Evolutionary conservation across 2,888 invertebrate genomes (phyloP).

Genomic region (Megamerina dolium): DNA sequence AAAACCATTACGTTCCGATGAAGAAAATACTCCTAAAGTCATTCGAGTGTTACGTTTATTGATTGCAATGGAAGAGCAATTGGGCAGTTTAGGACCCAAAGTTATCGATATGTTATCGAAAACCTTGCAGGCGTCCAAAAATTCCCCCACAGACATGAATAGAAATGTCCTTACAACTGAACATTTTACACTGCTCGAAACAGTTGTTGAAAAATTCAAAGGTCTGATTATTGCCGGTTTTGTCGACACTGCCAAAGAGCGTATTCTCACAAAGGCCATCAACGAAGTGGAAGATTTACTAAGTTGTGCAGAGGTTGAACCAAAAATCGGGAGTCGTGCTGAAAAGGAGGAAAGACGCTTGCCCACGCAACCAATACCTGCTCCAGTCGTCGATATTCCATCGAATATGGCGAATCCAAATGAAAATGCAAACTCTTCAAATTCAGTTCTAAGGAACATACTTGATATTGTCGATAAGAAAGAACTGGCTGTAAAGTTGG

Average conservation of each 20-base stretch:
- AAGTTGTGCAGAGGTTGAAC: slow-evolving; percentile 49
- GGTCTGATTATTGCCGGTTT: slow-evolving; percentile 65
- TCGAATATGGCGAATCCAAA: background rate
- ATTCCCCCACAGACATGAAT: slow-evolving; percentile 61
- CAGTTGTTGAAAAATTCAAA: slow-evolving; percentile 42
- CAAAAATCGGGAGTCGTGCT: slow-evolving; percentile 26
- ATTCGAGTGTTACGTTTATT: slow-evolving; percentile 65
- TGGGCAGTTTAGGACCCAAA: slow-evolving; percentile 75
- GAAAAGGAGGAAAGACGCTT: slow-evolving; percentile 28
- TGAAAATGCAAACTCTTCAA: background rate
- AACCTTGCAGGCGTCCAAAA: slow-evolving; percentile 31
- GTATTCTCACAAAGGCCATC: slow-evolving; percentile 65
- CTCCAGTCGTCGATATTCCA: slow-evolving; percentile 3
- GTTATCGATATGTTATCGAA: slow-evolving; percentile 57
- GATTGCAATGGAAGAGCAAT: slow-evolving; percentile 71
- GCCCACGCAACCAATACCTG: slow-evolving; percentile 2
- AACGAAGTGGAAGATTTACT: slow-evolving; percentile 57
- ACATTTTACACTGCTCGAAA: slow-evolving; percentile 55
- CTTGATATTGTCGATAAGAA: slow-evolving; percentile 38
- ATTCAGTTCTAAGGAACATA: background rate
- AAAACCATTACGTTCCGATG: background rate
- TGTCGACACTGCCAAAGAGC: slow-evolving; percentile 54
- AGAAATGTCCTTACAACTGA: slow-evolving; percentile 61
- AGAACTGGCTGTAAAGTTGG: slow-evolving; percentile 65
- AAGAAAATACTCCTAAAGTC: slow-evolving; percentile 44